Evolutionary conservation across 2,888 invertebrate genomes (phyloP).

Genomic region (Lutraria lutraria): DNA sequence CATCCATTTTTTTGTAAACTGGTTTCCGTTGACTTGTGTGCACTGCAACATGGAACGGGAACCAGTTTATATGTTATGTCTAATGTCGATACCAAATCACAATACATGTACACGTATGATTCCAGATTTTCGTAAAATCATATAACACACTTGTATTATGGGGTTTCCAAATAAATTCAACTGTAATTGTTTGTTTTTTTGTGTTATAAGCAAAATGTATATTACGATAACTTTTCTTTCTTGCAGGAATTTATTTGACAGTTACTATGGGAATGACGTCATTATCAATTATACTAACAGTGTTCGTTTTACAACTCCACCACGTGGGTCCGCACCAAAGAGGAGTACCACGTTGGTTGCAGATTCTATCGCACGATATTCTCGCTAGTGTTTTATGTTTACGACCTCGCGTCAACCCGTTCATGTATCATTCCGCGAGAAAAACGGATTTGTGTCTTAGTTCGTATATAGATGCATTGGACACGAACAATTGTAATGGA

Average conservation of each 20-base stretch:
- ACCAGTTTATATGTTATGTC: no score
- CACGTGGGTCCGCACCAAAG: conserved; percentile 86
- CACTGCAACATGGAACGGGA: no score
- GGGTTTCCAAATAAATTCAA: no score
- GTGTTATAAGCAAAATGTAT: no score
- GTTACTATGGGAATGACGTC: conserved; percentile 88
- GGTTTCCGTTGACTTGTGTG: no score
- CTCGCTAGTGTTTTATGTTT: conserved; percentile 85
- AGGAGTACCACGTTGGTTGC: conserved; percentile 86
- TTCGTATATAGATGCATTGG: conserved; percentile 78
- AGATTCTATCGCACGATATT: conserved; percentile 83
- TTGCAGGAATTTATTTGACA: conserved; percentile 87
- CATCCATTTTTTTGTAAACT: no score
- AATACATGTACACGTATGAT: no score
- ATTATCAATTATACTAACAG: conserved; percentile 87
- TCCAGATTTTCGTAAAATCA: no score
- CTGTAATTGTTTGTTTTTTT: no score
- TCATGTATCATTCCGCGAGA: conserved; percentile 58
- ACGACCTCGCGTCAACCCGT: conserved; percentile 73
- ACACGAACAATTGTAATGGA: conserved; percentile 79
- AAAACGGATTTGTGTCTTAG: conserved; percentile 78
- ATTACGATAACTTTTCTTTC: neutral
- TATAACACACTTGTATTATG: no score
- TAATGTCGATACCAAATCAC: no score
- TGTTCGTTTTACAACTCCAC: conserved; percentile 87